A percentile compares a stretch with the other conserved stretches of the same genome.
phyloP scores from a whole-genome alignment of 2,888 invertebrate genomes.

The Pediacus dermestoides region DNA sequence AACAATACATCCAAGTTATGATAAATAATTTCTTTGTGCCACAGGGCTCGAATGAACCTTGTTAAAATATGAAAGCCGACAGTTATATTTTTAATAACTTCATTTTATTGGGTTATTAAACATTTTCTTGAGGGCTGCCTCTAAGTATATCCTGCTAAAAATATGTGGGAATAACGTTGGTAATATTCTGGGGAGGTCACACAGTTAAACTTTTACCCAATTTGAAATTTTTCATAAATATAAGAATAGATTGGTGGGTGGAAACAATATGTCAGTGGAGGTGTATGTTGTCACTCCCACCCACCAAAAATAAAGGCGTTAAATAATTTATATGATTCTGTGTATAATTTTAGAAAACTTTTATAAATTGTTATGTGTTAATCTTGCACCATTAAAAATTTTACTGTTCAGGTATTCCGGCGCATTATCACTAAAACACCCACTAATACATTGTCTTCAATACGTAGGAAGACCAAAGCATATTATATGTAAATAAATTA shows the following conservation, averaged over 20 bases:
- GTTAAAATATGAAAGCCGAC: conserved; percentile 27
- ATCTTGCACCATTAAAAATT: conserved; percentile 1
- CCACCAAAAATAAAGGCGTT: conserved; percentile 22
- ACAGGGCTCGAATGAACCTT: conserved; percentile 20
- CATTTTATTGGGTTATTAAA: conserved; percentile 17
- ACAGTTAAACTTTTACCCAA: too few species aligned
- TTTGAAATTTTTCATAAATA: conserved; percentile 10
- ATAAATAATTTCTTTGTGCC: conserved; percentile 28
- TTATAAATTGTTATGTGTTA: conserved; percentile 15
- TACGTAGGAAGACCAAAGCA: not conserved
- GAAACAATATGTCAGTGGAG: conserved; percentile 25
- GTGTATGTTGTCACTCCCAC: conserved; percentile 22
- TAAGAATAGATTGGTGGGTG: conserved; percentile 18
- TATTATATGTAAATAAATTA: not conserved
- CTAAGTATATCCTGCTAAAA: too few species aligned
- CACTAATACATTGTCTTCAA: conserved; percentile 1
- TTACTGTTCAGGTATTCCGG: not conserved
- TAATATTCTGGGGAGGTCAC: too few species aligned
- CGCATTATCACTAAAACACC: not conserved
- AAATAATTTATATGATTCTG: conserved; percentile 19
- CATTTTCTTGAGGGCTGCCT: too few species aligned
- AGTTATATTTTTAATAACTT: conserved; percentile 28
- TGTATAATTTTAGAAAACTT: conserved; percentile 21
- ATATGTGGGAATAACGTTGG: too few species aligned
- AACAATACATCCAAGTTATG: conserved; percentile 31